Evolutionary conservation across 2,113 vertebrate genomes (phyloP), one percentile per base, ranked within the genome.

Genomic region (Thunnus maccoyii): DNA sequence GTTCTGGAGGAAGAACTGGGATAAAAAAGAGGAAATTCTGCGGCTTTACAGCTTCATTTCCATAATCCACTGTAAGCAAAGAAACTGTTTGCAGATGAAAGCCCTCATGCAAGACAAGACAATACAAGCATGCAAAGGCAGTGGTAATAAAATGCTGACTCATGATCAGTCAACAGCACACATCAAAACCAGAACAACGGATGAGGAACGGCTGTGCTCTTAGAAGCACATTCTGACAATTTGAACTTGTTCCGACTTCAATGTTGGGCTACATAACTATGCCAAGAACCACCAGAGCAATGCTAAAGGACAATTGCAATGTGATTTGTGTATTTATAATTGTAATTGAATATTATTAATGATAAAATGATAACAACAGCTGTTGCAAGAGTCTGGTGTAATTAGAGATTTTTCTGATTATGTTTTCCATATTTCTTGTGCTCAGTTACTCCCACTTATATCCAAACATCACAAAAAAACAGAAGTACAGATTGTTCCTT

Each of bases 111-210:
- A 62, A 78, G 79, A 89, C 81, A 58, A 78, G 83, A 91, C 76
- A 82, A 91, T 57, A 66, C 83, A 78, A 77, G 83, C 54, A 82
- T 58, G 72, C 32, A 72, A 56, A 85, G 46, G 47, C 60, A 25
- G 71, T 3, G 65, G 68, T 57, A 69, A 70, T 51, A 71, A 80
- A 86, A 83, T 67, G 76, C 88, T 91, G 90, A 93, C 46, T 92
- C 88, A 87, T 57, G 41, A 65, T 66, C 52, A 84, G 27, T 55
- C 55, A 0, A 64, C 51, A 5, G 41, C 58, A 72, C n/a, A 52
- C 62, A 50, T n/a, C 52, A 11, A 69, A 55, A 41, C 0, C 36
- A 55, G n/a, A 15, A 16, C 15, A 13, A 69, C 20, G 11, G 41
- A 72, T 25, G 57, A 74, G 51, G 27, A 47, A 2, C 14, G 7